Percentiles rank a stretch among this genome's conserved stretches.
These are phyloP conservation scores for Spodoptera litura DNA, from an alignment of 1,140 invertebrate genomes.

Conservation along the genomic window DNA sequence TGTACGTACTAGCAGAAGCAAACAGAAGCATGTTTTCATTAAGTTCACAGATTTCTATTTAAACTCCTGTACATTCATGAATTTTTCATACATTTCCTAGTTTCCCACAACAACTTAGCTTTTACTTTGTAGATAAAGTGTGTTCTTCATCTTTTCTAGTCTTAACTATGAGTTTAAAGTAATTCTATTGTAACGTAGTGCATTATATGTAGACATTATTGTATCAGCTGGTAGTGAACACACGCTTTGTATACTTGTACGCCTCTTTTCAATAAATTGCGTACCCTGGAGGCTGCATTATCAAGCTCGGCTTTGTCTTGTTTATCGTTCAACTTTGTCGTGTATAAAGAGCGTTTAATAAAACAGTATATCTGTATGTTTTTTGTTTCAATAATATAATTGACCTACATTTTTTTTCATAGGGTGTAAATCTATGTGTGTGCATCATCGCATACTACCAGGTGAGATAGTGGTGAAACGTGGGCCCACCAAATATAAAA, in stretches of 20 bases:
- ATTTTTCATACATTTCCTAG: constrained; percentile 22
- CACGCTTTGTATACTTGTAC: constrained; percentile 25
- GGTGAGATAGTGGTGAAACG: too few species aligned
- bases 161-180: constrained; percentile 30
- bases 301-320: constrained; percentile 38
- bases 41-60: constrained; percentile 11
- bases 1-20: too few species aligned
- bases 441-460: too few species aligned
- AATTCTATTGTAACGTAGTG: constrained; percentile 24
- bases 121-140: constrained; percentile 19
- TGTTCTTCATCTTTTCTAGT: constrained; percentile 18
- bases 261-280: constrained; percentile 39
- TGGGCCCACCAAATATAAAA: too few species aligned
- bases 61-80: constrained; percentile 20
- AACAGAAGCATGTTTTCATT: background rate
- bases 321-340: constrained; percentile 39
- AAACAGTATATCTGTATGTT: background rate
- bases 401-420: background rate
- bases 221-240: constrained; percentile 20
- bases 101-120: constrained; percentile 4
- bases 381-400: constrained; percentile 1
- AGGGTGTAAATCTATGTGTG: too few species aligned
- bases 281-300: constrained; percentile 36
- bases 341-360: constrained; percentile 36
- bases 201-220: constrained; percentile 17